Evolutionary conservation across 2,797 vertebrate species (phyloP).

Genomic region (Phrynocephalus forsythii): DNA sequence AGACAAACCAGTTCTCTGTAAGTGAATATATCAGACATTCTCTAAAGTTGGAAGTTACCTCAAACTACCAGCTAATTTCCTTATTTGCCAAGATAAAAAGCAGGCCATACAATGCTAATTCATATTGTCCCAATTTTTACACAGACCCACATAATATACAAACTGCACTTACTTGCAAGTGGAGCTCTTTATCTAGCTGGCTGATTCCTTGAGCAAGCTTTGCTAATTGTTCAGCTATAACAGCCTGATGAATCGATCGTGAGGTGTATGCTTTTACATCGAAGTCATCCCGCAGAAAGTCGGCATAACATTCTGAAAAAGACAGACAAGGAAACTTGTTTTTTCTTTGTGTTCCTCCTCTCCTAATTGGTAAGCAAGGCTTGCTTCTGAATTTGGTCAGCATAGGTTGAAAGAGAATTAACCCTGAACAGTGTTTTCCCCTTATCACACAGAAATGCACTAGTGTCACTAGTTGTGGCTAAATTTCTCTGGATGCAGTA

Average conservation of each 20-base stretch:
- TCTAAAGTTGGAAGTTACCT: background rate
- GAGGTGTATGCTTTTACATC: slow-evolving; percentile 95
- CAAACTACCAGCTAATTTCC: background rate
- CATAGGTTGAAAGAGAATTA: background rate
- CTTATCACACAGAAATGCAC: too few species aligned
- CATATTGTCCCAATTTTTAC: too few species aligned
- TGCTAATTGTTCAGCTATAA: slow-evolving; percentile 94
- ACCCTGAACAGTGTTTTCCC: background rate
- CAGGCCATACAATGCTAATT: too few species aligned
- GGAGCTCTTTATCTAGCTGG: slow-evolving; percentile 96
- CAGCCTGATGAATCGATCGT: slow-evolving; percentile 93
- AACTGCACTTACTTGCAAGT: slow-evolving; percentile 86
- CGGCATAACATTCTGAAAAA: slow-evolving; percentile 87
- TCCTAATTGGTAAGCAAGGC: background rate
- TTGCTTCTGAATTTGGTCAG: background rate
- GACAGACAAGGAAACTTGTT: slow-evolving; percentile 14
- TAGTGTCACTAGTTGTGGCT: too few species aligned
- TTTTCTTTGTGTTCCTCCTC: background rate
- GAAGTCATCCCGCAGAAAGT: slow-evolving; percentile 91
- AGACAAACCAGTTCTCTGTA: background rate
- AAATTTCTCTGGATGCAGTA: too few species aligned
- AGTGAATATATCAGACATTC: background rate
- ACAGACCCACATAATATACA: background rate
- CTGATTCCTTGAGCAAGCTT: slow-evolving; percentile 96
- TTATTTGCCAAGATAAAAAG: background rate